Conservation (phyloP, 2,888 invertebrate genomes). For the Anthophora plumipes region DNA sequence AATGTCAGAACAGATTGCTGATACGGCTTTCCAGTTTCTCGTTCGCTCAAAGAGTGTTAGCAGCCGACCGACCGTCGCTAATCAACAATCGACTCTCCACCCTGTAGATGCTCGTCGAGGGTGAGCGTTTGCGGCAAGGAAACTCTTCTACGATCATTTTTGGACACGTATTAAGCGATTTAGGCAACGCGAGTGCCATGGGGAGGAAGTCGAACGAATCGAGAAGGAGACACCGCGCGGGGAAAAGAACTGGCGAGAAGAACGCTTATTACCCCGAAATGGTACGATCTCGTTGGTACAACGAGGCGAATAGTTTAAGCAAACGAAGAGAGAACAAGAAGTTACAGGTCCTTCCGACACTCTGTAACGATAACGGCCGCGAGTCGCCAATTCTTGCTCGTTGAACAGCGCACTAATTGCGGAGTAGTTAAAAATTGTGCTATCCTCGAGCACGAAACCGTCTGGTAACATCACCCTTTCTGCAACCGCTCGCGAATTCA, state of each 20-base stretch:
- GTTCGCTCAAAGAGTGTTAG: constrained; percentile 31
- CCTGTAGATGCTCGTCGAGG: background rate
- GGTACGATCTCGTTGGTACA: background rate
- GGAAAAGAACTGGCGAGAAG: constrained; percentile 31
- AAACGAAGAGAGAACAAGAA: constrained; percentile 46
- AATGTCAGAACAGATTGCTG: constrained; percentile 67
- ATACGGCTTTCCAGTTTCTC: constrained; percentile 53
- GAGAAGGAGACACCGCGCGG: background rate
- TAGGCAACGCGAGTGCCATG: background rate
- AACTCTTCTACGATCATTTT: background rate
- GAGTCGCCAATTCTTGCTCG: constrained; percentile 55
- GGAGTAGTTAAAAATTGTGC: constrained; percentile 52
- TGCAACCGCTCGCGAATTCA: constrained; percentile 33
- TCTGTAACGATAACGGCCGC: constrained; percentile 47
- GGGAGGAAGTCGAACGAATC: background rate
- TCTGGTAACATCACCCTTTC: constrained; percentile 5
- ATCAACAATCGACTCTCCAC: constrained; percentile 2
- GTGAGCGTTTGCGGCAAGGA: background rate
- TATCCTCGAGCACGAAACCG: background rate
- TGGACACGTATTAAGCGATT: constrained; percentile 7
- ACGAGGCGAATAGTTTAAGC: constrained; percentile 27
- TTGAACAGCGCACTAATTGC: constrained; percentile 54
- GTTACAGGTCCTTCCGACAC: constrained; percentile 14
- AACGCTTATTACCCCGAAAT: constrained; percentile 25
- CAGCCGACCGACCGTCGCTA: constrained; percentile 2